These are phyloP conservation scores for Anhinga anhinga DNA, from an alignment of 2,113 vertebrate genomes.

Conservation along the genomic window DNA sequence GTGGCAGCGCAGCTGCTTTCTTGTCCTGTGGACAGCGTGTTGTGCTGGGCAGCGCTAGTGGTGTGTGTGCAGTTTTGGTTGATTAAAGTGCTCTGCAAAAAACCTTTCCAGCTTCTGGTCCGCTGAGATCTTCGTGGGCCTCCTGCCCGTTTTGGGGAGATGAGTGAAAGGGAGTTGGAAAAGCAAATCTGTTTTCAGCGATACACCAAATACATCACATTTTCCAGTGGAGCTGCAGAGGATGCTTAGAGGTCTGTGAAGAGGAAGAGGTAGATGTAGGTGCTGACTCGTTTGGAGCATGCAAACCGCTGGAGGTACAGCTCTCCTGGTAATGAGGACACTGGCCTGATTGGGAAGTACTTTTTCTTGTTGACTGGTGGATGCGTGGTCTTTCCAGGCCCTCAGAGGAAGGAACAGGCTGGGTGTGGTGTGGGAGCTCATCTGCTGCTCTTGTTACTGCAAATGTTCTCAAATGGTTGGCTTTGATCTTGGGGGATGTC, in stretches of 20 bases:
- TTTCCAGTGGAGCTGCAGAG: too few relatives aligned
- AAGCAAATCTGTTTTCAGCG: not conserved
- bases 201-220: too few relatives aligned
- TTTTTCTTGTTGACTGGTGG: not conserved
- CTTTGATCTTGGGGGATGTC: not conserved
- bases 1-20: not conserved
- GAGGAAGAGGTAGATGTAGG: not conserved
- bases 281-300: not conserved
- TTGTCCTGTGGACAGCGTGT: accelerated
- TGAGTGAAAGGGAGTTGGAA: not conserved
- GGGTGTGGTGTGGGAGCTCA: not conserved
- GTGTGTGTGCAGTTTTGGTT: accelerated
- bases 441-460: not conserved
- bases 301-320: too few relatives aligned
- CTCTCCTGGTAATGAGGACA: accelerated
- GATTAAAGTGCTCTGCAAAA: not conserved
- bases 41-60: not conserved
- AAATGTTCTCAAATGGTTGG: not conserved
- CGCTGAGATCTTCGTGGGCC: accelerated
- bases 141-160: not conserved
- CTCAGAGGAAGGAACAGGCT: not conserved
- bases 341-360: not conserved
- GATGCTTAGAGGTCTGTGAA: not conserved
- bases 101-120: not conserved
- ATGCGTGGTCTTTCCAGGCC: not conserved